Base-by-base conservation (phyloP, 1,140 invertebrate genomes). In the Plutomurus gul region DNA sequence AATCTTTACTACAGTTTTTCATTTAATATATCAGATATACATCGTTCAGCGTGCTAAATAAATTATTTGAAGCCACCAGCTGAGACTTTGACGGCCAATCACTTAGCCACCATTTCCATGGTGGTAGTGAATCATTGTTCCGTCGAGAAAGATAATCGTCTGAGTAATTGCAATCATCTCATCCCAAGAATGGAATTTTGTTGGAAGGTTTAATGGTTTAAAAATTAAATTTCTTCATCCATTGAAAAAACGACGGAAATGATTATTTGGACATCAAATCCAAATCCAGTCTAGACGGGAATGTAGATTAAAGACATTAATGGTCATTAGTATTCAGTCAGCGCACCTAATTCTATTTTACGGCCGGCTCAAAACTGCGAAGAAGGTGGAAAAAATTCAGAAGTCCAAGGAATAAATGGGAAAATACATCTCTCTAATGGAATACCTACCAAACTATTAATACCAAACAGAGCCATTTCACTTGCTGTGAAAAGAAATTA, bases 271-370 rank as follows among this genome's bases (percentile, higher is more conserved):
- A 25, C 56, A 65, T 33, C 16, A 18, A 33, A 33, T 65, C 36
- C 18, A n/a, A 65, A 65, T 65, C 16, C 36, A 65, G 25, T 13
- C 1, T 11, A n/a, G 56, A 13, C 7, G 18, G 25, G 25, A n/a
- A 27, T 65, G 56, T 65, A 60, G 22, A 30, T 60, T 30, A 30
- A 27, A 65, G 56, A n/a, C 56, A 65, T 65, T 65, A 65, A 65
- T 65, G 36, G 27, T 65, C 56, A 65, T 65, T 65, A 65, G 56
- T 65, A 65, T 65, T 65, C 56, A 65, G 56, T 65, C 27, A 33
- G 56, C 36, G 18, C 56, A 65, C 16, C 22, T 65, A 65, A 65
- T 65, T 65, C 56, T 65, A 65, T 65, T 65, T 65, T 33, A 65
- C 56, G 27, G 56, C 56, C n/a, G 36, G 36, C 27, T 33, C 56